Conservation (phyloP, 2,113 vertebrate species). For the human region GRCh38 chr6:71891501-71892000, state of each 20-base stretch:
- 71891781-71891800: conserved; percentile 28
- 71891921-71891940: background rate
- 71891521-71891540: background rate
- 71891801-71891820: background rate
- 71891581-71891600: background rate
- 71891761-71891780: background rate
- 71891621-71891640: background rate
- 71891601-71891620: accelerated
- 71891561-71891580: background rate
- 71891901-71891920: conserved; percentile 25
- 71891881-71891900: background rate
- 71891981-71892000: conserved; percentile 17
- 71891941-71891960: background rate
- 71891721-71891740: background rate
- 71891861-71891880: background rate
- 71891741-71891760: background rate
- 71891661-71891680: background rate
- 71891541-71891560: background rate
- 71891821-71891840: conserved; percentile 30
- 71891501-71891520: background rate
- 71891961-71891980: background rate
- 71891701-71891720: background rate
- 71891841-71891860: background rate
- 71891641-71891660: background rate
- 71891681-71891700: background rate